Base-by-base conservation (phyloP, 2,888 invertebrate species). In the Scelioninae gen. 1 region DNA sequence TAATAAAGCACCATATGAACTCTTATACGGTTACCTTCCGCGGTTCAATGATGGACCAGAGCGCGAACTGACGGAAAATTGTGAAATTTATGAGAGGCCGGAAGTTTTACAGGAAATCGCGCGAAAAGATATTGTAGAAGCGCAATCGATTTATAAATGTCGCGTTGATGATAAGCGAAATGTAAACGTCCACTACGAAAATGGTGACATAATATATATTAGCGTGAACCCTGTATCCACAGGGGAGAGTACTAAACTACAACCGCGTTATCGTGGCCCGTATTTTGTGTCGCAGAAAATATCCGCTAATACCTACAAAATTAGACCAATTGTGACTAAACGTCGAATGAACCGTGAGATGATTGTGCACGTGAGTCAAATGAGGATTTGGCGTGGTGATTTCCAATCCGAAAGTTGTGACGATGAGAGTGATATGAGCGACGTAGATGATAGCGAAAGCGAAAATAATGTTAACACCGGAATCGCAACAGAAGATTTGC, bases 231-330 rank as follows among this genome's bases (percentile, higher is more conserved):
- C 49, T 10, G 4, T 10, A 23, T 16, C n/a, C n/a, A n/a, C n/a
- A n/a, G n/a, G n/a, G n/a, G n/a, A n/a, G 4, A 47, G 47, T 10
- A 43, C 10, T 4, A 43, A 43, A 10, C 11, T 43, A 4, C 43
- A 43, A 43, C 43, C 43, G 3, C 60, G 49, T 10, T 76, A 76
- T 47, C 11, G 76, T 1, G 76, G 76, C 10, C 58, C 76, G 9
- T 76, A 56, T 29, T 56, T 76, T 8, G 40, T 76, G 0, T 34
- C 43, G 0, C 29, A 43, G 53, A 51, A 15, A 9, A 68, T 77
- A 8, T 68, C 76, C 2, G 55, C 53, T 0, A 71, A 78, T 38
- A 78, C 69, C 0, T 78, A 69, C 16, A 63, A 43, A 34, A 62
- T 78, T 10, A n/a, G 29, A 38, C 43, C 62, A 0, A 10, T 53